Evolutionary conservation across 2,113 vertebrate genomes (phyloP).

Genomic region (Tenebrosternarchus preto): DNA sequence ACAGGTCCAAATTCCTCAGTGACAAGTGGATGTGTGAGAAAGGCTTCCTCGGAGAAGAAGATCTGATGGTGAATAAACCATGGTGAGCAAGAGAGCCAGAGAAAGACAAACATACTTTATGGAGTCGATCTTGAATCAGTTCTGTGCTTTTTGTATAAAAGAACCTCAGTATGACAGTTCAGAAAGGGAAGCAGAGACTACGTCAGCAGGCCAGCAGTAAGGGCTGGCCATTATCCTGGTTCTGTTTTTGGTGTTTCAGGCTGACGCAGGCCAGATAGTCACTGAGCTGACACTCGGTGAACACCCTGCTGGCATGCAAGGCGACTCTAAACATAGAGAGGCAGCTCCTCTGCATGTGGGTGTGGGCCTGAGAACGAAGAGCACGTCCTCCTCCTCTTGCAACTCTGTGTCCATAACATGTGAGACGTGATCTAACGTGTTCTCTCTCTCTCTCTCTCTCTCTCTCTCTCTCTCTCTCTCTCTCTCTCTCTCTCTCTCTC

Average conservation of each 20-base stretch:
- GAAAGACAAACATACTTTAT: no score
- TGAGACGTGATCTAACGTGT: background rate
- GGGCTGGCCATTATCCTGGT: no score
- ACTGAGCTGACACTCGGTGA: background rate
- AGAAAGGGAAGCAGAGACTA: no score
- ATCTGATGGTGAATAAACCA: slow-evolving; percentile 48
- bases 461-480: slow-evolving; percentile 52
- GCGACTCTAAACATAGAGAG: slow-evolving; percentile 7
- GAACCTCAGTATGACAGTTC: no score
- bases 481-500: background rate
- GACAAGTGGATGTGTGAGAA: slow-evolving; percentile 97
- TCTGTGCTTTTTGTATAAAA: no score
- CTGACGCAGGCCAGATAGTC: no score
- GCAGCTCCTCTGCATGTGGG: background rate
- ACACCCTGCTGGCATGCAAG: background rate
- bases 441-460: slow-evolving; percentile 18
- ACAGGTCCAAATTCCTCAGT: slow-evolving; percentile 94
- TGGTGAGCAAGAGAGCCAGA: slow-evolving; percentile 33
- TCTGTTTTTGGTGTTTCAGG: no score
- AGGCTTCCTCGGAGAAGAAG: slow-evolving; percentile 89
- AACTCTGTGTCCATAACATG: background rate
- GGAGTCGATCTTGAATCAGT: no score
- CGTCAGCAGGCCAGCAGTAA: no score
- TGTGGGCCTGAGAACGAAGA: background rate
- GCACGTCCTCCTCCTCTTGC: background rate